phyloP scores from a whole-genome alignment of 2,797 vertebrate species.

The Coreius guichenoti region DNA sequence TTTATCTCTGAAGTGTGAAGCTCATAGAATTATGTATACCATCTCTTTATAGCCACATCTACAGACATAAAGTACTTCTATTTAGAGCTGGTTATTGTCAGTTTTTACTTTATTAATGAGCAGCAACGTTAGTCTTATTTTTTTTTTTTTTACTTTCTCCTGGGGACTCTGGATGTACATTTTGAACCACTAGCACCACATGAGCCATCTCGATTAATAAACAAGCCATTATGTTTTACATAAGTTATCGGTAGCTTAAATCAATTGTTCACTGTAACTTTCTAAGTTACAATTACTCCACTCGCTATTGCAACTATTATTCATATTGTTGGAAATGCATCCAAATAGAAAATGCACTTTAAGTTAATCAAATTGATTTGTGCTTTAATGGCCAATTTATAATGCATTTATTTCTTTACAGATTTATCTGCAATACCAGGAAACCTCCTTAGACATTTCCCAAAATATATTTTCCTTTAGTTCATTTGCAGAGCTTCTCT shows the following conservation, averaged over 20 bases:
- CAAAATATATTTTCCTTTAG: not conserved
- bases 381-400: not conserved
- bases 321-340: not conserved
- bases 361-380: not conserved
- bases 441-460: not conserved
- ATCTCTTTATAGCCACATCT: not conserved
- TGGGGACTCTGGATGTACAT: not conserved
- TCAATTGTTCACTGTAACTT: not conserved
- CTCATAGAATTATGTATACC: not conserved
- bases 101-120: conserved; percentile 32
- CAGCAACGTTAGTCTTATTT: too few relatives aligned
- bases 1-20: not conserved
- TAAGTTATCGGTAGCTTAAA: not conserved
- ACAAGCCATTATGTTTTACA: not conserved
- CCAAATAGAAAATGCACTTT: not conserved
- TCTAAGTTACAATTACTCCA: not conserved
- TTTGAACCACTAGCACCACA: not conserved
- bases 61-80: conserved; percentile 42
- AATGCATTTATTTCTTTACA: not conserved
- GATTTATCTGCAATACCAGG: not conserved
- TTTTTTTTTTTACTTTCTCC: not conserved
- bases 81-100: conserved; percentile 48
- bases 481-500: not conserved
- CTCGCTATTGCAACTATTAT: not conserved
- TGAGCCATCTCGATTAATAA: not conserved